Evolutionary conservation across 1,140 invertebrate genomes (phyloP).

Genomic region (Solenopsis invicta): DNA sequence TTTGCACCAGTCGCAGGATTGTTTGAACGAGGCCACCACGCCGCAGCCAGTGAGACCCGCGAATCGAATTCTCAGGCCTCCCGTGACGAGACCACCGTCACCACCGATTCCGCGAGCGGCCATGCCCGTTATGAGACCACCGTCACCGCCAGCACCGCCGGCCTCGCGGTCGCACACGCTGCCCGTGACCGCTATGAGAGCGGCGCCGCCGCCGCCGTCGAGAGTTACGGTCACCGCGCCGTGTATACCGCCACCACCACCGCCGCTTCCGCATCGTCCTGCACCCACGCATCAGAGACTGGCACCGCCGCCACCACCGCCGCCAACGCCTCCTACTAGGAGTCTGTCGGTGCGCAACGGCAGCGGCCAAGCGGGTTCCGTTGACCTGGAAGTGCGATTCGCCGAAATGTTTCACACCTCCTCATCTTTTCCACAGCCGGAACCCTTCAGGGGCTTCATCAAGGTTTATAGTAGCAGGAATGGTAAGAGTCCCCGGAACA

Average conservation of each 20-base stretch:
- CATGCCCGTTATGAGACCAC: constrained; percentile 76
- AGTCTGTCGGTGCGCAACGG: constrained; percentile 81
- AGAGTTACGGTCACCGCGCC: constrained; percentile 80
- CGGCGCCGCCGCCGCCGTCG: constrained; percentile 83
- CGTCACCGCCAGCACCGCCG: constrained; percentile 85
- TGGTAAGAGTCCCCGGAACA: constrained; percentile 81
- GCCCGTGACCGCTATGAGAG: constrained; percentile 72
- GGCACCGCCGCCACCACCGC: constrained; percentile 77
- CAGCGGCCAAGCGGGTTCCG: constrained; percentile 50
- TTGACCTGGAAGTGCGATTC: constrained; percentile 87
- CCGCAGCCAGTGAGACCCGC: constrained; percentile 60
- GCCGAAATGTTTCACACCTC: constrained; percentile 86
- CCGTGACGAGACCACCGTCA: constrained; percentile 81
- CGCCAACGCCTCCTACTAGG: constrained; percentile 79
- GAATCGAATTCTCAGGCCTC: constrained; percentile 81
- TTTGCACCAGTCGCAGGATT: constrained; percentile 88
- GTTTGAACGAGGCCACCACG: constrained; percentile 82
- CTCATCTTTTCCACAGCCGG: constrained; percentile 86
- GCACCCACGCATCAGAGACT: constrained; percentile 79
- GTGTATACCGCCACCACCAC: constrained; percentile 84
- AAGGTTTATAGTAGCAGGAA: constrained; percentile 88
- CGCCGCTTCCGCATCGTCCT: constrained; percentile 82
- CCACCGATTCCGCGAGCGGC: constrained; percentile 80
- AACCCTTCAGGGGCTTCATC: constrained; percentile 84
- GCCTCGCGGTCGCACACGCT: constrained; percentile 73